phyloP scores from a whole-genome alignment of 2,888 invertebrate genomes.

The Thecophora atra region DNA sequence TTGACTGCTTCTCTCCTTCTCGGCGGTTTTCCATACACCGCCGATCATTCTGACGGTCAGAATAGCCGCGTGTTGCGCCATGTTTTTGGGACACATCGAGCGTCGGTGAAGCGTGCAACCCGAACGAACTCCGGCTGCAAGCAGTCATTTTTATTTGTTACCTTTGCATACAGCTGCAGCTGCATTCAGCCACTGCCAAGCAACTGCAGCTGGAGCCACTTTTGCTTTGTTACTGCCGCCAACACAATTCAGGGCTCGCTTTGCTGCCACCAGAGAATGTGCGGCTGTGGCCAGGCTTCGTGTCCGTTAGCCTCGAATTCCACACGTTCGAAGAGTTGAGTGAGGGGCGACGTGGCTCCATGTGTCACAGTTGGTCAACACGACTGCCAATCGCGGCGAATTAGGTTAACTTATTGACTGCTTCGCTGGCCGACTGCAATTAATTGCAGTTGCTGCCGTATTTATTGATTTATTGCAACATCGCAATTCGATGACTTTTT shows the following conservation, averaged over 20 bases:
- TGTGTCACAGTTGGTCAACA: constrained; percentile 23
- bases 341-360: background rate
- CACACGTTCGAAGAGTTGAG: background rate
- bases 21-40: no score
- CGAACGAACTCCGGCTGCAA: background rate
- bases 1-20: background rate
- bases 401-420: constrained; percentile 32
- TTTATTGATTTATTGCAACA: constrained; percentile 10
- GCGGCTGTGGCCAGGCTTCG: background rate
- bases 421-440: background rate
- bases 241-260: constrained; percentile 17
- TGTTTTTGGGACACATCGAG: constrained; percentile 5
- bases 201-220: constrained; percentile 5
- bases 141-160: background rate
- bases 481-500: background rate
- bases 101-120: background rate
- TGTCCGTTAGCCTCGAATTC: constrained; percentile 16
- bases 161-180: constrained; percentile 11
- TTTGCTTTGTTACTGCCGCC: background rate
- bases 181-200: background rate
- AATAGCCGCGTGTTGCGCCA: background rate
- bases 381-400: constrained; percentile 8
- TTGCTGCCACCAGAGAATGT: background rate
- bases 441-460: background rate
- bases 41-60: background rate